phyloP scores from a whole-genome alignment of 2,113 vertebrate genomes.

The Gnathonemus longibarbis region DNA sequence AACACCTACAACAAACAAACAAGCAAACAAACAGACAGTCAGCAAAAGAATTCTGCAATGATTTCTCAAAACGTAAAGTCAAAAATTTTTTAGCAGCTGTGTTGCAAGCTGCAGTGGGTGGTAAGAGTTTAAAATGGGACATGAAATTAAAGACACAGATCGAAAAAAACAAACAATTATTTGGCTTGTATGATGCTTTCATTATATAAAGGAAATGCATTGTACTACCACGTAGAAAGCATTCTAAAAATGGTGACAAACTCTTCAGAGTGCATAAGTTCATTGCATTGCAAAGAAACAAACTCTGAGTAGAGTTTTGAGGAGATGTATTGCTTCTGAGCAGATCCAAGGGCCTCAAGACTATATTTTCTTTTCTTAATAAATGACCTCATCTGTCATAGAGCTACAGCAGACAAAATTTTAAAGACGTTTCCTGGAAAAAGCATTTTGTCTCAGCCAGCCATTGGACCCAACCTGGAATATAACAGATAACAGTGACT shows the following conservation, averaged over 20 bases:
- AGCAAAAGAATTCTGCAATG: neutral
- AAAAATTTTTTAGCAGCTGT: neutral
- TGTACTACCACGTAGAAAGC: neutral
- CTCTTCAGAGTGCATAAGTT: neutral
- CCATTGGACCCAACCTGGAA: neutral
- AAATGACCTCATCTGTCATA: conserved; percentile 9
- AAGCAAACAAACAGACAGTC: neutral
- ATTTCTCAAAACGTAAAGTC: neutral
- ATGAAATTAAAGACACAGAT: neutral
- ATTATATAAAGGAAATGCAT: neutral
- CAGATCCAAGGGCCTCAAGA: neutral
- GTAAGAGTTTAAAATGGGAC: neutral
- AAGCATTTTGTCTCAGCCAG: neutral
- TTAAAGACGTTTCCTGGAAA: conserved; percentile 13
- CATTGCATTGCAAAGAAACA: neutral
- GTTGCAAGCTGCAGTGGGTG: neutral
- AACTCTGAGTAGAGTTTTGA: neutral
- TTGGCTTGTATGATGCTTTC: neutral
- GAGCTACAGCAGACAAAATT: neutral
- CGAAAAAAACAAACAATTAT: neutral
- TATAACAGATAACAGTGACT: neutral
- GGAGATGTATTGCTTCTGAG: conserved; percentile 25
- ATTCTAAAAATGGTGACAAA: neutral
- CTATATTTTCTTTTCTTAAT: conserved; percentile 2
- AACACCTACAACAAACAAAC: neutral